Percentiles rank a stretch among this genome's conserved stretches.
These are phyloP conservation scores for Trypoxylon attenuatum DNA, from an alignment of 2,888 invertebrate genomes.

Conservation along the genomic window DNA sequence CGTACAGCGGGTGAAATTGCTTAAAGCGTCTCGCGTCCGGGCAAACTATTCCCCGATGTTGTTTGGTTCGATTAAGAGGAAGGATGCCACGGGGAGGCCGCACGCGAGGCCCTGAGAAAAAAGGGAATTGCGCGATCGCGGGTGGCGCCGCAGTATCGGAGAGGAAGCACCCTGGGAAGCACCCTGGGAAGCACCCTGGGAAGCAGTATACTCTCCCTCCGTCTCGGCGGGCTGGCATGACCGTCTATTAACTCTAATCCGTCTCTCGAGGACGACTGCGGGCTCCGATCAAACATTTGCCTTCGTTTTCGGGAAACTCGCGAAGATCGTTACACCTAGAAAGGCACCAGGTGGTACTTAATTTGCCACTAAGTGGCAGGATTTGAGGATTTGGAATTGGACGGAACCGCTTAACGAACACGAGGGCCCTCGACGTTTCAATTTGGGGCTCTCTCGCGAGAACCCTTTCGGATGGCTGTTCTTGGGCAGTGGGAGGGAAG, in stretches of 20 bases:
- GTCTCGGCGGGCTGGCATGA: neutral
- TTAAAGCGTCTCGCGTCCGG: no score
- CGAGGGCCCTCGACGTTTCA: constrained; percentile 24
- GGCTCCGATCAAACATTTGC: constrained; percentile 39
- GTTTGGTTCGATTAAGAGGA: no score
- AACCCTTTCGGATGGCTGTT: no score
- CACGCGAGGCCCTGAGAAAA: no score
- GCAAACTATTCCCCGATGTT: no score
- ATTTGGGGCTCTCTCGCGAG: constrained; percentile 1
- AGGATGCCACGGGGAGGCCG: no score
- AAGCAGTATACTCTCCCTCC: no score
- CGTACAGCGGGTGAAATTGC: no score
- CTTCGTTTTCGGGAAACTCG: constrained; percentile 7
- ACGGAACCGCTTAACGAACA: constrained; percentile 10
- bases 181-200: no score
- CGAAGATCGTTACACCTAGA: constrained; percentile 15
- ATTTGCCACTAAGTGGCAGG: constrained; percentile 33
- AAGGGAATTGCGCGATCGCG: no score
- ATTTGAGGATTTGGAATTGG: constrained; percentile 32
- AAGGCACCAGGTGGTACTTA: constrained; percentile 35
- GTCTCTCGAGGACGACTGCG: constrained; percentile 13
- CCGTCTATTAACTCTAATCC: constrained; percentile 23
- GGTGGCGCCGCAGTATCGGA: no score
- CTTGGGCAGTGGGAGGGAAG: neutral
- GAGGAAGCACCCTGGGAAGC: no score